A percentile compares a stretch with the other conserved stretches of the same genome.
Conservation (phyloP, 2,113 vertebrate genomes). For the Apteryx owenii region DNA sequence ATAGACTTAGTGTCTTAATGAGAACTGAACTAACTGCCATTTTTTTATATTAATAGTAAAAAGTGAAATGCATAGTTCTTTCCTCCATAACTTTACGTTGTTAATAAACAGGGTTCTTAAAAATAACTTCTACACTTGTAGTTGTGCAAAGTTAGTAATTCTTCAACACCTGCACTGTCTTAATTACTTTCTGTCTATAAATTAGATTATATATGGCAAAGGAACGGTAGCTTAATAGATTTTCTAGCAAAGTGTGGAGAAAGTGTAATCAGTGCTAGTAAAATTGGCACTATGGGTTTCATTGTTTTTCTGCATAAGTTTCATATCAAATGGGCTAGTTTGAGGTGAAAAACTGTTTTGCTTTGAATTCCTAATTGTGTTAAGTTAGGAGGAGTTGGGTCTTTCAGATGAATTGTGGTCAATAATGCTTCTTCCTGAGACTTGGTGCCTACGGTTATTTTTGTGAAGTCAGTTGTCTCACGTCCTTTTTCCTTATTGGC, state of each 20-base stretch:
- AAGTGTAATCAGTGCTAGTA: background rate
- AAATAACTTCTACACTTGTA: background rate
- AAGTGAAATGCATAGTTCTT: background rate
- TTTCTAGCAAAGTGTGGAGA: background rate
- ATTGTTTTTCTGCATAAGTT: background rate
- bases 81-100: background rate
- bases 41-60: background rate
- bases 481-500: background rate
- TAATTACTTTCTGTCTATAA: background rate
- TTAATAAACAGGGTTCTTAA: background rate
- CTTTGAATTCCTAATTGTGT: background rate
- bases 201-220: background rate
- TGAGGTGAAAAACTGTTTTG: background rate
- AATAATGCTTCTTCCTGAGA: background rate
- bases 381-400: background rate
- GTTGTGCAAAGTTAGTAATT: background rate
- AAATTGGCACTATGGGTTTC: background rate
- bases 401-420: background rate
- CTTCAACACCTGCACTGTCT: background rate
- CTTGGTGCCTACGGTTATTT: background rate
- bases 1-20: background rate
- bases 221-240: background rate
- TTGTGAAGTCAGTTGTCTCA: background rate
- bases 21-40: background rate
- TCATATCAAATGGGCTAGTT: background rate